These are phyloP conservation scores for Cuculus canorus DNA, from an alignment of 2,797 vertebrate species.

Conservation along the genomic window DNA sequence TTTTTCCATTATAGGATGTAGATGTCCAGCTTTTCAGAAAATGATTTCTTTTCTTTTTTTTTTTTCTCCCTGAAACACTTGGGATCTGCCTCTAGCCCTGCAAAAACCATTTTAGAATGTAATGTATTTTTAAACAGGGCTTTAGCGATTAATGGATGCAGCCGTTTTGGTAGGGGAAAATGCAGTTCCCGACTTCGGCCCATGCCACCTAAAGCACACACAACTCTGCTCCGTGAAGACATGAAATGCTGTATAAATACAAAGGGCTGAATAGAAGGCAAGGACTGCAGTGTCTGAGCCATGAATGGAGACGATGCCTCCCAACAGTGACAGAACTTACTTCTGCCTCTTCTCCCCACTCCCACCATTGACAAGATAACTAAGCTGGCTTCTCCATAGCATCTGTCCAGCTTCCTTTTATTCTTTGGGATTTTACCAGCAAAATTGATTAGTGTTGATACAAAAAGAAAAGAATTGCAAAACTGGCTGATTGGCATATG, in stretches of 20 bases:
- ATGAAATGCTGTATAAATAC: background rate
- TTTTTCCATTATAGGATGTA: background rate
- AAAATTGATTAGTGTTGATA: background rate
- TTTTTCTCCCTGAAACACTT: background rate
- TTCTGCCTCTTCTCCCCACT: background rate
- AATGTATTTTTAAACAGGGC: background rate
- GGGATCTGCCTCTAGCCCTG: background rate
- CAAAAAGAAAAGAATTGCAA: background rate
- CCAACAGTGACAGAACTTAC: fast-evolving
- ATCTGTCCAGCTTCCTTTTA: background rate
- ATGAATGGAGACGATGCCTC: background rate
- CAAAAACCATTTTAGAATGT: background rate
- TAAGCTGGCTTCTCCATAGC: background rate
- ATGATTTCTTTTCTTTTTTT: too few relatives aligned
- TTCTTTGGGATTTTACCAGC: background rate
- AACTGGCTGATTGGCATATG: background rate
- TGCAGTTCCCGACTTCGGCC: background rate
- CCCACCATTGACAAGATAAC: background rate
- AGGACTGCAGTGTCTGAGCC: background rate
- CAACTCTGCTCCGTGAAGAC: background rate
- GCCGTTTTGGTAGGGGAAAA: background rate
- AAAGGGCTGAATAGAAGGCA: background rate
- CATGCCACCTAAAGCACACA: background rate
- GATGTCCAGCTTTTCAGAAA: background rate
- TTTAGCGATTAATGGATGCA: fast-evolving